Percentiles rank a stretch among this genome's conserved stretches.
phyloP scores from a whole-genome alignment of 2,113 vertebrate species.

The Erpornis zantholeuca region DNA sequence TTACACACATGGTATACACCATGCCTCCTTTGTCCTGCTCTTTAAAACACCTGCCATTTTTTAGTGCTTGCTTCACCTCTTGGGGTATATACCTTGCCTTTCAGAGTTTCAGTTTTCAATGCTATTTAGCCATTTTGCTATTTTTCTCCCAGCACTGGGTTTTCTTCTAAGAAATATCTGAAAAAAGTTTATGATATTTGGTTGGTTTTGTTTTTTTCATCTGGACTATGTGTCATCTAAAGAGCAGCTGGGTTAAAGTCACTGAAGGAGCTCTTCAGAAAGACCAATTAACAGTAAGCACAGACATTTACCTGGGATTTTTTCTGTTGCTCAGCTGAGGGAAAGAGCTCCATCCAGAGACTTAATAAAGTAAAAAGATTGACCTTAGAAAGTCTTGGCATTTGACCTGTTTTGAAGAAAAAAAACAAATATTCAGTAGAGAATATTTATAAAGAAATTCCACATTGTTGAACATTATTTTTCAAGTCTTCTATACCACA shows the following conservation, averaged over 20 bases:
- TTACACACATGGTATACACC: not conserved
- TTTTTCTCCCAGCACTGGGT: not conserved
- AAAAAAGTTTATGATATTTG: not conserved
- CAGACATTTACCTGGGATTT: slow-evolving; percentile 66
- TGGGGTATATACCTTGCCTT: not conserved
- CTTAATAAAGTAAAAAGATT: slow-evolving; percentile 93
- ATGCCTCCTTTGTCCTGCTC: not conserved
- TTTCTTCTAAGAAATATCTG: not conserved
- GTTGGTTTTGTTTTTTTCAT: not conserved
- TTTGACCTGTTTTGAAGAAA: slow-evolving; percentile 76
- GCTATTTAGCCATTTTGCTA: not conserved
- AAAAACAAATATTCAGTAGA: not conserved
- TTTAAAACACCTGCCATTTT: not conserved
- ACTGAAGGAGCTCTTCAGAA: not conserved
- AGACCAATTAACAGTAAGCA: not conserved
- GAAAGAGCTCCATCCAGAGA: slow-evolving; percentile 96
- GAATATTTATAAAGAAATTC: not conserved
- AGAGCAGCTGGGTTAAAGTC: not conserved
- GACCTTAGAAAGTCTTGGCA: slow-evolving; percentile 87
- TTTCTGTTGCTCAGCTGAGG: slow-evolving; percentile 65
- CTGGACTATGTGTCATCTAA: not conserved
- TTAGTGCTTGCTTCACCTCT: not conserved
- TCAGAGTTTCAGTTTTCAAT: not conserved
- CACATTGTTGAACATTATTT: not conserved
- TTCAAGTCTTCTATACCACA: not conserved